Conservation (phyloP, 2,113 vertebrate genomes). For the Corvus hawaiiensis region DNA sequence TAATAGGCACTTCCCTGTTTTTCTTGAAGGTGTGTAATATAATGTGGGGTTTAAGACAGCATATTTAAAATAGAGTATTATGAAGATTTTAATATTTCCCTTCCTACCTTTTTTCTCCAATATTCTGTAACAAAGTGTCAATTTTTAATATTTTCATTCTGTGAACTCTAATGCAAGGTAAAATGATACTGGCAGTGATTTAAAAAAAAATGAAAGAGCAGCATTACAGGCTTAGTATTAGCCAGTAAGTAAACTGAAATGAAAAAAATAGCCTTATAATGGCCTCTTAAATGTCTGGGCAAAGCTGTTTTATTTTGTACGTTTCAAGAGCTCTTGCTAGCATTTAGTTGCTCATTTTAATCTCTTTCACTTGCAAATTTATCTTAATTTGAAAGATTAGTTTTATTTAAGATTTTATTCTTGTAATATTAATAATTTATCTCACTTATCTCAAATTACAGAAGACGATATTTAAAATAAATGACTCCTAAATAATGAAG, state of each 20-base stretch:
- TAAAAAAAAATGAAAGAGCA: neutral
- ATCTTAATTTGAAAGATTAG: neutral
- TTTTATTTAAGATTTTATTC: neutral
- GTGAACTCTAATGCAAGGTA: neutral
- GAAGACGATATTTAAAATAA: neutral
- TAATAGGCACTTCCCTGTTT: neutral
- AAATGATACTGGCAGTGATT: neutral
- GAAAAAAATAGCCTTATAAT: neutral
- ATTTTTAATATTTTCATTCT: neutral
- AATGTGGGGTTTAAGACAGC: neutral
- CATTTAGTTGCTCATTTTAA: neutral
- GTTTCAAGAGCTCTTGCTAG: neutral
- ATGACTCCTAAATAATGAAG: neutral
- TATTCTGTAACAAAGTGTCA: neutral
- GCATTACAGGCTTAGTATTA: neutral
- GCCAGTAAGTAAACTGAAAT: neutral
- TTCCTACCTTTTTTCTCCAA: fast-evolving
- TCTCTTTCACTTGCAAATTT: neutral
- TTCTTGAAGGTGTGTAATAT: neutral
- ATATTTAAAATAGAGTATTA: neutral
- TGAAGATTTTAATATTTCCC: neutral
- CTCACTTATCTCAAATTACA: neutral
- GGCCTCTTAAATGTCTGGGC: neutral
- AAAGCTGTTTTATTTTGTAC: neutral
- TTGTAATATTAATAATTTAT: neutral